phyloP scores from a whole-genome alignment of 2,113 vertebrate species.

The Ageneiosus marmoratus region DNA sequence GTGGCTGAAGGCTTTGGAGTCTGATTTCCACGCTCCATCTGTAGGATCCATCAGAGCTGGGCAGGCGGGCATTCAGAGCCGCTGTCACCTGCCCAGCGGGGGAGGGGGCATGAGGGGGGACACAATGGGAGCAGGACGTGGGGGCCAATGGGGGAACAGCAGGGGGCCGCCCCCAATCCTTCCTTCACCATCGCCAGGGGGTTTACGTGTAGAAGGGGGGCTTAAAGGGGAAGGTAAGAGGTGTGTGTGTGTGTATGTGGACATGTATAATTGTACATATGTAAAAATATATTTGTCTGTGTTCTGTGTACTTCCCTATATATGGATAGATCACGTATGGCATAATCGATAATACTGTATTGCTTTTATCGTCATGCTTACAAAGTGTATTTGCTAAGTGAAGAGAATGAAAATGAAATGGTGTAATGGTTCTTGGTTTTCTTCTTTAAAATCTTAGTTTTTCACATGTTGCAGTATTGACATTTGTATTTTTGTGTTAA shows the following conservation, averaged over 20 bases:
- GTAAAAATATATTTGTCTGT: background rate
- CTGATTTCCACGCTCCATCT: slow-evolving; percentile 99
- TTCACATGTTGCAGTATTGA: background rate
- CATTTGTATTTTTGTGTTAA: background rate
- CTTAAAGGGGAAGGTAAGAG: slow-evolving; percentile 32
- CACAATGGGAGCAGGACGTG: slow-evolving; percentile 83
- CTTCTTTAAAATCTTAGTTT: background rate
- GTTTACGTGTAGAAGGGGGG: slow-evolving; percentile 56
- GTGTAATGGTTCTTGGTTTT: background rate
- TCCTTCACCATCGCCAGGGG: slow-evolving; percentile 73
- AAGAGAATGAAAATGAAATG: background rate
- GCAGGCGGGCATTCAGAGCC: slow-evolving; percentile 89
- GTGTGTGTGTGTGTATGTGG: background rate
- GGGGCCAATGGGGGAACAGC: slow-evolving; percentile 86
- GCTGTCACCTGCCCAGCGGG: slow-evolving; percentile 99
- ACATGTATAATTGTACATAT: background rate
- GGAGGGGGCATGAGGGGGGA: slow-evolving; percentile 76
- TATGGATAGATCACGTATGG: background rate
- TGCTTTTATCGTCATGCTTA: background rate
- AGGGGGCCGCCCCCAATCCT: slow-evolving; percentile 86
- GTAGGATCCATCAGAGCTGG: slow-evolving; percentile 98
- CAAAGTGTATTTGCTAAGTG: background rate
- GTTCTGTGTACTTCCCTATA: background rate
- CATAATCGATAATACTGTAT: background rate
- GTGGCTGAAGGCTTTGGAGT: slow-evolving; percentile 94